Conservation (phyloP, 2,797 vertebrate genomes). For the Acipenser ruthenus region DNA sequence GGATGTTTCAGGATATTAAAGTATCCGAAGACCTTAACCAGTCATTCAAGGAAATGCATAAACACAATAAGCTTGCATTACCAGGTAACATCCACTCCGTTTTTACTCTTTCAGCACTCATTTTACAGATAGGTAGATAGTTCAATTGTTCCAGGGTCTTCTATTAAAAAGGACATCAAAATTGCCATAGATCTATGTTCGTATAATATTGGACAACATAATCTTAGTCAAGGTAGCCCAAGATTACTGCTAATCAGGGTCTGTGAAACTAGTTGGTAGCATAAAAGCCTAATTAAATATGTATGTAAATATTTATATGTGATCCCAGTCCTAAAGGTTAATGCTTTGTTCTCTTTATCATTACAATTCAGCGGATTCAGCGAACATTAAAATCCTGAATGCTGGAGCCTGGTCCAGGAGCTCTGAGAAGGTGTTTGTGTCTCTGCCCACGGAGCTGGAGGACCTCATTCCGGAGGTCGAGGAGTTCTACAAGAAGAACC, state of each 20-base stretch:
- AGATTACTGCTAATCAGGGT: no score
- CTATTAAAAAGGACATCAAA: no score
- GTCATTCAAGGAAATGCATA: slow-evolving; percentile 97
- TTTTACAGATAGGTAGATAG: slow-evolving; percentile 6
- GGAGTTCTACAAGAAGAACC: slow-evolving; percentile 98
- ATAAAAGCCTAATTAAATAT: neutral
- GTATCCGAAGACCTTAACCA: slow-evolving; percentile 98
- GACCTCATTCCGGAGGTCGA: slow-evolving; percentile 96
- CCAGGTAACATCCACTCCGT: slow-evolving; percentile 65
- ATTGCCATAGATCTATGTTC: no score
- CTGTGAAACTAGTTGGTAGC: no score
- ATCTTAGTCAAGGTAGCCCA: no score
- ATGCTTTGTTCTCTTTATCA: neutral
- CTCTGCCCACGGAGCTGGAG: slow-evolving; percentile 90
- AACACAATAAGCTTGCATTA: slow-evolving; percentile 93
- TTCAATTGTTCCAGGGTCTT: no score
- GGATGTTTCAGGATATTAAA: slow-evolving; percentile 99
- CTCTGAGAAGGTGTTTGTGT: slow-evolving; percentile 96
- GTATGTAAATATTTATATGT: neutral
- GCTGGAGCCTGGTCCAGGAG: slow-evolving; percentile 96
- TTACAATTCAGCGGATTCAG: slow-evolving; percentile 81
- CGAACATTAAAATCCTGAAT: slow-evolving; percentile 98
- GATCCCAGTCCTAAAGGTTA: no score
- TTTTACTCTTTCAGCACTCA: no score
- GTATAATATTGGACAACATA: no score